Base-by-base conservation (phyloP, 2,113 vertebrate species). In the Origma solitaria region DNA sequence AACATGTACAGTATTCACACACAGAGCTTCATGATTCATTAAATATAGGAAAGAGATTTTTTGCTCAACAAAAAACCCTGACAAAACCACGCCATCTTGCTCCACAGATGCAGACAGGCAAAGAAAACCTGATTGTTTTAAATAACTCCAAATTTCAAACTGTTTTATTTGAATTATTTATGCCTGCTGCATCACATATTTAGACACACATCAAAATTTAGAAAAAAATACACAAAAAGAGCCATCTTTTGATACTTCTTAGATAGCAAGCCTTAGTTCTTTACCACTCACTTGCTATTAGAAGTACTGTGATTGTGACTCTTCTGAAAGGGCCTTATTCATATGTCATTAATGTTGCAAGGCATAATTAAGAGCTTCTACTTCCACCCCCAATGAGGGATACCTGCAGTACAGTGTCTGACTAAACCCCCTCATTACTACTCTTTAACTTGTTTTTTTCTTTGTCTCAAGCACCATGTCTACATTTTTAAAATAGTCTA, bases 31-130 rank as follows among this genome's bases (percentile, higher is more conserved):
- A 51, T 31, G 33, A 58, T 35, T 15, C 69, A 1, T 21, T 45
- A 25, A 65, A 40, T n/a, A 50, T 2, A 78, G 37, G 49, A 68
- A 45, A 87, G 42, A 35, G 6, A 0, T 3, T 23, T 51, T 65
- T 65, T 78, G 11, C 25, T 62, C 12, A 42, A 66, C 12, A 47
- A 8, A 56, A 28, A 7, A 0, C 2, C 12, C 5, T 0, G 0
- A 30, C 10, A 68, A 45, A 85, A 71, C 6, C 27, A n/a, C 12
- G 14, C 7, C 10, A 35, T 30, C 22, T 60, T 72, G 17, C 7
- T 68, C 31, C 35, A 50, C 15, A 62, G 19, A 31, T 58, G 51
- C 11, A 42, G 11, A 68, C 10, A 69, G 23, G 22, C 13, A 68
- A 51, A 57, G 42, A 19, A 82, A 82, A 58, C 4, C 4, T 37